Conservation (phyloP, 2,888 invertebrate genomes). For the Orchesellides sinensis region DNA sequence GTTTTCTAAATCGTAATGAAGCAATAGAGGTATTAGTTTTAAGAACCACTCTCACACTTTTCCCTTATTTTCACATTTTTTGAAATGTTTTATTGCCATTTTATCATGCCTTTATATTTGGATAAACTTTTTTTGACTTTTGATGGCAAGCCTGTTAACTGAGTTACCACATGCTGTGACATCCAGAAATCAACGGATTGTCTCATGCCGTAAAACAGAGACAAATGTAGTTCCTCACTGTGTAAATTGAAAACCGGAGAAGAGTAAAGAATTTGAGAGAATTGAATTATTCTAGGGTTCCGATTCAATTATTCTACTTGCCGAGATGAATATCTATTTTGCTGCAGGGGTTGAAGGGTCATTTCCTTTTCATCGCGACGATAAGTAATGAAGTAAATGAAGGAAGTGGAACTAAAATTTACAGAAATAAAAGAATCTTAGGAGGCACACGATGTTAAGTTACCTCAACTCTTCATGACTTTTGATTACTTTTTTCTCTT, state of each 20-base stretch:
- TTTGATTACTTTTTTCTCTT: neutral
- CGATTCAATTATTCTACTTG: constrained; percentile 47
- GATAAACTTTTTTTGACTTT: neutral
- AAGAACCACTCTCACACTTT: too few species aligned
- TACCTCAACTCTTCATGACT: neutral
- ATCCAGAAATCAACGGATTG: neutral
- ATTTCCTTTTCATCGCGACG: constrained; percentile 54
- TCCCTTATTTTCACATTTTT: too few species aligned
- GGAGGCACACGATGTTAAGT: too few species aligned
- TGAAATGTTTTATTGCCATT: too few species aligned
- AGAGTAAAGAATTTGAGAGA: constrained; percentile 20
- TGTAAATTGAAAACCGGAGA: neutral
- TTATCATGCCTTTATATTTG: too few species aligned
- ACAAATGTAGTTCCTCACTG: neutral
- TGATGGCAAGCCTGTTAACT: neutral
- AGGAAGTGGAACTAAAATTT: constrained; percentile 20
- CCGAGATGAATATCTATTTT: constrained; percentile 68
- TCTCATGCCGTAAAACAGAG: neutral
- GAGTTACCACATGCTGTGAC: neutral
- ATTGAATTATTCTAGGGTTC: constrained; percentile 37
- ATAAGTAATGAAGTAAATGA: constrained; percentile 52
- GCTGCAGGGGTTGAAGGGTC: constrained; percentile 41
- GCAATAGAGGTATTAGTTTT: too few species aligned
- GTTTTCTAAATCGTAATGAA: too few species aligned
- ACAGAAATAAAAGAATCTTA: too few species aligned